Evolutionary conservation across 1,140 invertebrate species (phyloP).

Genomic region (Drosophila sucinea): DNA sequence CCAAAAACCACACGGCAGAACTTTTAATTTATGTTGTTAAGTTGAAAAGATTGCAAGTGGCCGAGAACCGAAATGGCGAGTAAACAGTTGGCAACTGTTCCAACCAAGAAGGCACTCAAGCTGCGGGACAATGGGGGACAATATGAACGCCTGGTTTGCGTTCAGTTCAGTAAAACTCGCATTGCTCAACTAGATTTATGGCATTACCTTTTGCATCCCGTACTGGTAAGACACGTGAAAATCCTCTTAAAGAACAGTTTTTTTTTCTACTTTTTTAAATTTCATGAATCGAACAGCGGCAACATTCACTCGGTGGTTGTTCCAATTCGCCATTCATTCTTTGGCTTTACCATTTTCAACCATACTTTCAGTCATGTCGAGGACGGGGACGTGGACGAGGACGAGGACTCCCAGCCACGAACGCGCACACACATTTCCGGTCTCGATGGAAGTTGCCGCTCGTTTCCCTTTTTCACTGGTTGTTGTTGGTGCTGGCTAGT

Average conservation of each 20-base stretch:
- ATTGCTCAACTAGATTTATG: constrained; percentile 73
- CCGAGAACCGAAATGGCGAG: too few relatives aligned
- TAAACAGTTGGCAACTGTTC: too few relatives aligned
- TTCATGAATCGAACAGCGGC: constrained; percentile 46
- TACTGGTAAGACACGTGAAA: constrained; percentile 44
- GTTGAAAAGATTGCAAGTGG: constrained; percentile 16
- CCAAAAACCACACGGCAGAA: constrained; percentile 20
- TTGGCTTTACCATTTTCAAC: constrained; percentile 15
- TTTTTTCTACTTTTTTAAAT: constrained; percentile 61
- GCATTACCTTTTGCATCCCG: constrained; percentile 60
- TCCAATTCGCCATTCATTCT: constrained; percentile 59
- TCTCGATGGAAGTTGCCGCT: constrained; percentile 15
- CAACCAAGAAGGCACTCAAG: too few relatives aligned
- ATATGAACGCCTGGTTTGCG: not conserved
- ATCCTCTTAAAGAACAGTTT: constrained; percentile 48
- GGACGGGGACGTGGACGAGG: constrained; percentile 25
- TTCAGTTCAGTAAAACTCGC: not conserved
- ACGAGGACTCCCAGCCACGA: constrained; percentile 41
- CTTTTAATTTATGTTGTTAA: constrained; percentile 71
- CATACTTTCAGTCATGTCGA: constrained; percentile 30
- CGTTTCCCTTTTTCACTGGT: constrained; percentile 27
- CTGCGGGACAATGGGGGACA: not conserved
- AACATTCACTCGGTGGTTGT: constrained; percentile 54
- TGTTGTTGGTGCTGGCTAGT: constrained; percentile 61
- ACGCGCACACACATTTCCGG: constrained; percentile 71